Percentiles rank a stretch among this genome's conserved stretches.
These are phyloP conservation scores for Lucilia sericata DNA, from an alignment of 1,140 invertebrate species.

Conservation along the genomic window DNA sequence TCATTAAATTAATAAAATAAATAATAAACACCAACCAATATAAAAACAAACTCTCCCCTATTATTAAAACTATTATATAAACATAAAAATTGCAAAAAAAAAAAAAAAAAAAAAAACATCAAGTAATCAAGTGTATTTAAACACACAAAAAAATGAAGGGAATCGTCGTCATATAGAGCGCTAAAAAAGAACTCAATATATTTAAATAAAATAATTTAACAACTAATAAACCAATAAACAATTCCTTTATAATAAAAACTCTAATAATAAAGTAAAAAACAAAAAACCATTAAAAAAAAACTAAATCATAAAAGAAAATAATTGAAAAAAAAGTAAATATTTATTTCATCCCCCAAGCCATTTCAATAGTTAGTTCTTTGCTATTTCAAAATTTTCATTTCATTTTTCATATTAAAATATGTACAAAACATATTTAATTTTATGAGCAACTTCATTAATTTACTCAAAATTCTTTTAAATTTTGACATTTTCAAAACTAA, in stretches of 20 bases:
- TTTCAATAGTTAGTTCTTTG: neutral
- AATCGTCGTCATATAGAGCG: neutral
- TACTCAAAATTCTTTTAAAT: too few relatives aligned
- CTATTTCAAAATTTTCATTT: neutral
- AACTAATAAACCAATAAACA: conserved; percentile 20
- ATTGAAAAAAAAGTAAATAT: neutral
- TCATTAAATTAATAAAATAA: neutral
- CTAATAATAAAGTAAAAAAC: neutral
- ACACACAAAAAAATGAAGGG: neutral
- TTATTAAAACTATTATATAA: neutral
- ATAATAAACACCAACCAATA: neutral
- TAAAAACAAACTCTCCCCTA: neutral
- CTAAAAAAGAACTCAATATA: conserved; percentile 15
- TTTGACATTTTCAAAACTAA: too few relatives aligned
- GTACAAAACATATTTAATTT: neutral
- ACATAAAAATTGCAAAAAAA: neutral
- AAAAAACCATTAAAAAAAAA: neutral
- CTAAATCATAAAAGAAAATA: neutral
- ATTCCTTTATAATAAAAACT: neutral
- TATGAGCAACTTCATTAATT: too few relatives aligned
- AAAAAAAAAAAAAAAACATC: neutral
- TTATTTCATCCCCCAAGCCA: neutral
- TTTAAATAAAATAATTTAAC: conserved; percentile 14
- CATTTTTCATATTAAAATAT: neutral
- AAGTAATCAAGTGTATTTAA: neutral